phyloP scores from a whole-genome alignment of 2,113 vertebrate genomes.

The Leptocoma aspasia region DNA sequence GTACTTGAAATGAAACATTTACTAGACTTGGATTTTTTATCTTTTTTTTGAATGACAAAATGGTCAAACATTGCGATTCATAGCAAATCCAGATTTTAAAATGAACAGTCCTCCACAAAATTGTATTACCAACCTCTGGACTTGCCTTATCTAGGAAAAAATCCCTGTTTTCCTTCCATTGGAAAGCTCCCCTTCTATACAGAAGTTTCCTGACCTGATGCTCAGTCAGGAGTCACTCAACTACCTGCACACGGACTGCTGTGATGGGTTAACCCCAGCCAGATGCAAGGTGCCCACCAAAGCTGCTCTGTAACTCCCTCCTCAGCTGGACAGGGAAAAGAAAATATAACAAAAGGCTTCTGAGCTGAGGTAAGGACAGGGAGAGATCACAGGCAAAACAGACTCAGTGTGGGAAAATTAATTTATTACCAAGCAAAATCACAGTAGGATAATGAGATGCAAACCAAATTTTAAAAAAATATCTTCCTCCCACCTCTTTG shows the following conservation, averaged over 20 bases:
- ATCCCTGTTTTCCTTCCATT: neutral
- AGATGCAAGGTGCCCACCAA: neutral
- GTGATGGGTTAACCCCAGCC: neutral
- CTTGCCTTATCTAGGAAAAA: neutral
- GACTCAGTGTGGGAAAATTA: neutral
- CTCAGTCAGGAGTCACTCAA: neutral
- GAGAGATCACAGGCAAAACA: neutral
- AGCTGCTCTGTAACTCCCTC: neutral
- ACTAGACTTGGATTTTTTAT: neutral
- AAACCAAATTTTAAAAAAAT: neutral
- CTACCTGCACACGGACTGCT: neutral
- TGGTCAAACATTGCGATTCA: neutral
- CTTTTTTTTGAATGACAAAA: neutral
- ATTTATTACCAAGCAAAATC: neutral
- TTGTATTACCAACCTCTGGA: neutral
- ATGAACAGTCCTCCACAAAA: neutral
- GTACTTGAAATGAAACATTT: neutral
- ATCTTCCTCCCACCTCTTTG: neutral
- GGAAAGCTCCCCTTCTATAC: neutral
- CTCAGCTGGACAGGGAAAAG: neutral
- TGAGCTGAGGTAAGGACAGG: neutral
- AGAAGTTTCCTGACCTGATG: neutral
- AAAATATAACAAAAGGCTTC: neutral
- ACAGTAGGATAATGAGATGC: neutral
- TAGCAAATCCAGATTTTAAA: neutral